Conservation (phyloP, 2,113 vertebrate genomes). For the Microtus ochrogaster region DNA sequence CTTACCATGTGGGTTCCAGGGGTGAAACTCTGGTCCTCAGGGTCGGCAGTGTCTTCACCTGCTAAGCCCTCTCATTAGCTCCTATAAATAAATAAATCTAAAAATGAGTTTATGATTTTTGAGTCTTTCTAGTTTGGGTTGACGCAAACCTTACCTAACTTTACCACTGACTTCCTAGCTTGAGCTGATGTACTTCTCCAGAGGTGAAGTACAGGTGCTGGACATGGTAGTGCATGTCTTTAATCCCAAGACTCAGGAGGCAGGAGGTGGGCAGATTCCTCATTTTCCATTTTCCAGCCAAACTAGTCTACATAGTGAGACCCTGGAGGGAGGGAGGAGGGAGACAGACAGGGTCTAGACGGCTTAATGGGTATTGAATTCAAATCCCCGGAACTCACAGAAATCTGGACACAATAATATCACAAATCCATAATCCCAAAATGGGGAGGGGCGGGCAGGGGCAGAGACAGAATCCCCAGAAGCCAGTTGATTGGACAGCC, state of each 20-base stretch:
- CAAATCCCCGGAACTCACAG: not conserved
- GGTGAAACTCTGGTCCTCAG: not conserved
- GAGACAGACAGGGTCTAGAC: not conserved
- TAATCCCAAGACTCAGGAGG: not conserved
- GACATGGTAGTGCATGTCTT: not conserved
- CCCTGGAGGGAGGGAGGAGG: not conserved
- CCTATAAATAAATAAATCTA: not conserved
- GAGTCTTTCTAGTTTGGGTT: not conserved
- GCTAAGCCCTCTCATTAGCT: not conserved
- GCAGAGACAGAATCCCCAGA: not conserved
- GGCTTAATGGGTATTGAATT: not conserved
- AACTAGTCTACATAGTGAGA: not conserved
- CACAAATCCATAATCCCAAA: not conserved
- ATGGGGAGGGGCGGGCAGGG: not conserved
- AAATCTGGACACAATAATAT: not conserved
- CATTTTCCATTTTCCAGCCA: not conserved
- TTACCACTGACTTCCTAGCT: not conserved
- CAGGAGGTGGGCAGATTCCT: not conserved
- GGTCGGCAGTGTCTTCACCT: not conserved
- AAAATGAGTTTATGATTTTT: not conserved
- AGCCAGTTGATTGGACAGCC: not conserved
- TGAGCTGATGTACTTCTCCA: not conserved
- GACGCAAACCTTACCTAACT: not conserved
- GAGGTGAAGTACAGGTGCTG: too few species aligned
- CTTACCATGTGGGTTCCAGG: not conserved